Evolutionary conservation across 2,797 vertebrate genomes (phyloP).

Genomic region (Danio choprae): DNA sequence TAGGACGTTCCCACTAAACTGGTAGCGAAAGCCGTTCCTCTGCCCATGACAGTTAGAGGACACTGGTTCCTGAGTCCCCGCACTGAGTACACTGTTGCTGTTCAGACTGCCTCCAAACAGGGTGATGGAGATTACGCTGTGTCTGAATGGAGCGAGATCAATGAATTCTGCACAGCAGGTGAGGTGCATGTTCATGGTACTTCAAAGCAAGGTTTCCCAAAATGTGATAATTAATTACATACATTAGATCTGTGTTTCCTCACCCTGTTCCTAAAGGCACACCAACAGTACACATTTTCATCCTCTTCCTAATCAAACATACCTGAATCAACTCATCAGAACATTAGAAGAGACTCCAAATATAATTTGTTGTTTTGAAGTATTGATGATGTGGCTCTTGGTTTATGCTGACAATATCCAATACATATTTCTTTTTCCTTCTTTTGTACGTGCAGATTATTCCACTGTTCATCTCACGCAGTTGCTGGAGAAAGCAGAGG

Average conservation of each 20-base stretch:
- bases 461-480: slow-evolving; percentile 92
- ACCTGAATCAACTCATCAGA: too few relatives aligned
- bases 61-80: slow-evolving; percentile 91
- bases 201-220: neutral
- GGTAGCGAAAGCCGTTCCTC: slow-evolving; percentile 88
- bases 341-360: too few relatives aligned
- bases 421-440: neutral
- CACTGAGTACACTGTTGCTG: slow-evolving; percentile 88
- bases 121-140: slow-evolving; percentile 87
- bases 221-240: too few relatives aligned
- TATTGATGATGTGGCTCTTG: slow-evolving; percentile 38
- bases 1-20: slow-evolving; percentile 90
- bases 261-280: too few relatives aligned
- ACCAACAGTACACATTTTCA: too few relatives aligned
- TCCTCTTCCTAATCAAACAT: too few relatives aligned
- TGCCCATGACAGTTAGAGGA: slow-evolving; percentile 89
- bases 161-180: slow-evolving; percentile 91
- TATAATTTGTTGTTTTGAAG: neutral
- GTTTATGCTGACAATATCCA: neutral
- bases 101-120: slow-evolving; percentile 89
- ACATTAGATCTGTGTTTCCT: too few relatives aligned
- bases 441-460: slow-evolving; percentile 80
- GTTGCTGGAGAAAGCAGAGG: slow-evolving; percentile 92
- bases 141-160: slow-evolving; percentile 90
- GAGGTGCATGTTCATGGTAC: slow-evolving; percentile 46